Evolutionary conservation across 2,797 vertebrate genomes (phyloP), one percentile per base, ranked within the genome.

Genomic region (Paedocypris micromegethes): DNA sequence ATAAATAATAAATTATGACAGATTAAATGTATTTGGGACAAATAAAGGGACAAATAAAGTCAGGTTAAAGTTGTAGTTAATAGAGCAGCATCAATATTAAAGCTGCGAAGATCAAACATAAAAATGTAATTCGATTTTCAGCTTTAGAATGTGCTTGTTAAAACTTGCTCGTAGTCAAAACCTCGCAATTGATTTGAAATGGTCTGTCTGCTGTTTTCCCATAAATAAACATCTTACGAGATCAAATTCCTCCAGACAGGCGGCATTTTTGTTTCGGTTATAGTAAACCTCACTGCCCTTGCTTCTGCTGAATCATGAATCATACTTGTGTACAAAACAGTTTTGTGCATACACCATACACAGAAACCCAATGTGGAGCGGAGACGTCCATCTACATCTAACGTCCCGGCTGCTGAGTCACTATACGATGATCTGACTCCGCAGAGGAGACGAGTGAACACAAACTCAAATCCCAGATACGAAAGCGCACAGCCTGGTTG

Each of bases 341-440:
- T 65, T 39, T 40, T 1, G 53, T 58, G 66, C 58, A 55, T 43
- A 75, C 9, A 73, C 64, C 54, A 59, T 58, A 66, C 75, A 75
- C 71, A 77, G 71, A 78, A 72, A 78, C 74, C 72, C 68, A 69
- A 77, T 77, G 75, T 72, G 69, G 73, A 73, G 65, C 45, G 46
- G 58, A 9, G 58, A 23, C 39, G 38, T 40, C 44, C 23, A 38
- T 62, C 62, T 65, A 58, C 58, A 55, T 53, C 44, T 2, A 49
- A 56, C 38, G 56, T 39, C 64, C 63, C 66, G 72, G 61, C 57
- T 40, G 52, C 44, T 60, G 63, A 75, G 67, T 64, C 51, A 72
- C 66, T 48, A 75, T 50, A 46, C 45, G 72, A 4, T 4, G 37
- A 60, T 59, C 41, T 62, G 41, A 72, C 66, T 62, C 38, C 9